phyloP scores from a whole-genome alignment of 2,113 vertebrate species.

The Hiodon alosoides region DNA sequence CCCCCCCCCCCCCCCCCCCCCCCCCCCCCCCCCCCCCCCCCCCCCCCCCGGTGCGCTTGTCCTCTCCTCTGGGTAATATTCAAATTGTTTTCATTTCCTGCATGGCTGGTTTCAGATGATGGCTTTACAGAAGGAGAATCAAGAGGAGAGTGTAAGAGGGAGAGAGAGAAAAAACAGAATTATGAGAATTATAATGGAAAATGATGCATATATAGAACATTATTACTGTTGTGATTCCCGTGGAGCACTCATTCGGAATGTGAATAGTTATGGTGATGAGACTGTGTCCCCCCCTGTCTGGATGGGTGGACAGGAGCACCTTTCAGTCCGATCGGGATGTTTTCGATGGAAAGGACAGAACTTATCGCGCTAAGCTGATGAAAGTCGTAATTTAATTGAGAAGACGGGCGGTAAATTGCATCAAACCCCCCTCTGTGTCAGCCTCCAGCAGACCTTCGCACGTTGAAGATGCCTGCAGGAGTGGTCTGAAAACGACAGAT shows the following conservation, averaged over 20 bases:
- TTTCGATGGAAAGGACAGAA: not conserved
- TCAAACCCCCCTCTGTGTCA: too few relatives aligned
- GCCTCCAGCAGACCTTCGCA: too few relatives aligned
- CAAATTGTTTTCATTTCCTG: conserved; percentile 17
- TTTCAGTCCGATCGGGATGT: not conserved
- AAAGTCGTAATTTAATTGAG: too few relatives aligned
- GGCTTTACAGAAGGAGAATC: conserved; percentile 7
- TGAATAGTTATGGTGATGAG: not conserved
- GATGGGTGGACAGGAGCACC: not conserved
- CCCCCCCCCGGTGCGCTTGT: too few relatives aligned
- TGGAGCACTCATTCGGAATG: not conserved
- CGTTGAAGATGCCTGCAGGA: too few relatives aligned
- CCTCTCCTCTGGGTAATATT: conserved; percentile 9
- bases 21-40: too few relatives aligned
- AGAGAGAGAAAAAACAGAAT: not conserved
- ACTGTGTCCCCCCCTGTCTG: not conserved
- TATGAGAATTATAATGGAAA: not conserved
- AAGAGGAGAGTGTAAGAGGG: not conserved
- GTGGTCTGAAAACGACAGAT: too few relatives aligned
- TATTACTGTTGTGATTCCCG: not conserved
- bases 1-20: too few relatives aligned
- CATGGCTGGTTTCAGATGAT: conserved; percentile 15
- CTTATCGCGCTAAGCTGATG: too few relatives aligned
- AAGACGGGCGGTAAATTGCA: too few relatives aligned
- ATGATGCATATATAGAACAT: not conserved